phyloP scores from a whole-genome alignment of 64 coral and sea anemone genomes.

The Anthopleura sola region DNA sequence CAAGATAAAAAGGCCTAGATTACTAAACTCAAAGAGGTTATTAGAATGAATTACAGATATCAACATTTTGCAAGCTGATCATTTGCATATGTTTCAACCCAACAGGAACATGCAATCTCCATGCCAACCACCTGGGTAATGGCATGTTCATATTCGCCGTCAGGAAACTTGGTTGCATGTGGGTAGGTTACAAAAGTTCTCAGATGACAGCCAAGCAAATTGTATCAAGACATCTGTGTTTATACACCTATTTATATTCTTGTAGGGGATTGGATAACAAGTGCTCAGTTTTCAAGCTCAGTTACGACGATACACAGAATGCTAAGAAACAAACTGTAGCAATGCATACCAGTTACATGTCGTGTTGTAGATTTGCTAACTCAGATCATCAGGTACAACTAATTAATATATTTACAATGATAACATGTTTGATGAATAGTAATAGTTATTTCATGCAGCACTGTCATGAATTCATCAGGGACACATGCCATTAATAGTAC shows the following conservation, averaged over 20 bases:
- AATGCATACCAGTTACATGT: conserved; percentile 91
- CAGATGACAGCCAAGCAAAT: too few relatives aligned
- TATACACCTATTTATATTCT: not conserved
- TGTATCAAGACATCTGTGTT: not conserved
- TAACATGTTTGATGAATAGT: not conserved
- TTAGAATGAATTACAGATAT: too few relatives aligned
- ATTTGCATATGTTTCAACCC: not conserved
- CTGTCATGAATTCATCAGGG: too few relatives aligned
- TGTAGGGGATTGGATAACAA: conserved; percentile 87
- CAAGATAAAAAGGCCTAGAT: too few relatives aligned
- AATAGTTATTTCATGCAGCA: too few relatives aligned
- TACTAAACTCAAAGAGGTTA: too few relatives aligned
- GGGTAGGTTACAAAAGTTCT: conserved; percentile 40
- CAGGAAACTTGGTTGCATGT: conserved; percentile 86
- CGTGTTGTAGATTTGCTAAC: conserved; percentile 75
- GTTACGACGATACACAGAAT: conserved; percentile 68
- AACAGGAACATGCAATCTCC: conserved; percentile 79
- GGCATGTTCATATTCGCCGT: conserved; percentile 87
- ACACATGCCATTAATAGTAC: too few relatives aligned
- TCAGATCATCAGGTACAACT: conserved; percentile 79
- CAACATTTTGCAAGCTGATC: not conserved
- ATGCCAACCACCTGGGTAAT: conserved; percentile 96
- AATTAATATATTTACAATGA: too few relatives aligned
- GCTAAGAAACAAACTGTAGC: conserved; percentile 89
- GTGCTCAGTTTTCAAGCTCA: conserved; percentile 79